Evolutionary conservation across 1,140 invertebrate genomes (phyloP).

Genomic region (Drosophila lowei): DNA sequence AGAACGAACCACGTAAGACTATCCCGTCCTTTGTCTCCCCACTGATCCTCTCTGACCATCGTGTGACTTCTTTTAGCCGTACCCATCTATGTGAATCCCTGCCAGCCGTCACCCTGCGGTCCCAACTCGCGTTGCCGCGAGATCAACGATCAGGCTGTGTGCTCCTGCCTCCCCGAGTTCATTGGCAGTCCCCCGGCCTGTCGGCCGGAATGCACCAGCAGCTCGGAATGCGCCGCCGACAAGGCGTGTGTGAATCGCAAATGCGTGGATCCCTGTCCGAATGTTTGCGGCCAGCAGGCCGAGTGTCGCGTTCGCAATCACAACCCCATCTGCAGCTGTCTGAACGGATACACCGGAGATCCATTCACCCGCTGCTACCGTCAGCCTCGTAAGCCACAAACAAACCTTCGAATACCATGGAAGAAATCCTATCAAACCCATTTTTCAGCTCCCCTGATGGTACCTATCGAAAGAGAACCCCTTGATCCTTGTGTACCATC

Average conservation of each 20-base stretch:
- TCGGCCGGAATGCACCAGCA: constrained; percentile 89
- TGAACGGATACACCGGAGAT: constrained; percentile 89
- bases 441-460: constrained; percentile 55
- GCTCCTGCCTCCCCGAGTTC: constrained; percentile 89
- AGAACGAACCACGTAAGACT: constrained; percentile 86
- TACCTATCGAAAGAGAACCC: constrained; percentile 60
- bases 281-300: constrained; percentile 90
- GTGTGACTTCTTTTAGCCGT: constrained; percentile 55
- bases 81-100: constrained; percentile 85
- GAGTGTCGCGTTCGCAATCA: constrained; percentile 90
- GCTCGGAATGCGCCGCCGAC: constrained; percentile 89
- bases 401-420: constrained; percentile 38
- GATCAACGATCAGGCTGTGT: constrained; percentile 87
- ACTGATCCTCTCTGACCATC: background rate
- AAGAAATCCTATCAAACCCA: background rate
- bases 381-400: constrained; percentile 83
- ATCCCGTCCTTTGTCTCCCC: too few relatives aligned
- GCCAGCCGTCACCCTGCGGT: constrained; percentile 89
- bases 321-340: constrained; percentile 89
- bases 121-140: constrained; percentile 86
- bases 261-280: constrained; percentile 91
- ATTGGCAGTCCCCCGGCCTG: constrained; percentile 90
- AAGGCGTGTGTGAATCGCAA: constrained; percentile 92
- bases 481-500: constrained; percentile 90
- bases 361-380: constrained; percentile 84